phyloP scores from a whole-genome alignment of 2,797 vertebrate genomes.

The Gouania willdenowi region DNA sequence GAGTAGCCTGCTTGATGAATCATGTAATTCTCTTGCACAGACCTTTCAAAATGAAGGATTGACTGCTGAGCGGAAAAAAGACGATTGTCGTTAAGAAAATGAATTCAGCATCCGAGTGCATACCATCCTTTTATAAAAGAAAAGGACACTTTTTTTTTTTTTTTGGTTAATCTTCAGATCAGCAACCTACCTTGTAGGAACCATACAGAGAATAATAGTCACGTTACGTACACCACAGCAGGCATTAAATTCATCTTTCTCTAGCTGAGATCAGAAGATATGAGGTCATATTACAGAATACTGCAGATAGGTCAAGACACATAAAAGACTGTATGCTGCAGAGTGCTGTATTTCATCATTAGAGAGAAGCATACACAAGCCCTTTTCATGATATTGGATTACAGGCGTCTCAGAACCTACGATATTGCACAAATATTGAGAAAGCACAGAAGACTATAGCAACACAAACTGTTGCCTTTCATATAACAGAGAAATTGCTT shows the following conservation, averaged over 20 bases:
- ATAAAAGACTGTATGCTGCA: constrained; percentile 40
- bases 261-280: constrained; percentile 44
- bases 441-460: constrained; percentile 45
- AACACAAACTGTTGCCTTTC: constrained; percentile 52
- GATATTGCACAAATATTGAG: constrained; percentile 69
- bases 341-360: constrained; percentile 56
- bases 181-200: constrained; percentile 22
- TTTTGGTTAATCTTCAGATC: constrained; percentile 28
- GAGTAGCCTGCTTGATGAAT: constrained; percentile 72
- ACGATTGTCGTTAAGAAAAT: constrained; percentile 56
- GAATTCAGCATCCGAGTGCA: constrained; percentile 48
- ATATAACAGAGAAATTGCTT: constrained; percentile 49
- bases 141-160: constrained; percentile 16
- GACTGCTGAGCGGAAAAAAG: constrained; percentile 59
- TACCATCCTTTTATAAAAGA: not conserved
- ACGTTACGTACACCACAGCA: constrained; percentile 34
- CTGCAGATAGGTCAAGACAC: constrained; percentile 56
- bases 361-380: constrained; percentile 45
- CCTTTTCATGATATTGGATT: constrained; percentile 65
- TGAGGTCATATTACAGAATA: constrained; percentile 50
- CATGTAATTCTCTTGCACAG: constrained; percentile 70
- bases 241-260: constrained; percentile 44
- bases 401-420: constrained; percentile 56
- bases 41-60: constrained; percentile 69
- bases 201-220: constrained; percentile 44